These are phyloP conservation scores for Hypsibius dujardini DNA, from an alignment of 1,140 invertebrate genomes.

Conservation along the genomic window DNA sequence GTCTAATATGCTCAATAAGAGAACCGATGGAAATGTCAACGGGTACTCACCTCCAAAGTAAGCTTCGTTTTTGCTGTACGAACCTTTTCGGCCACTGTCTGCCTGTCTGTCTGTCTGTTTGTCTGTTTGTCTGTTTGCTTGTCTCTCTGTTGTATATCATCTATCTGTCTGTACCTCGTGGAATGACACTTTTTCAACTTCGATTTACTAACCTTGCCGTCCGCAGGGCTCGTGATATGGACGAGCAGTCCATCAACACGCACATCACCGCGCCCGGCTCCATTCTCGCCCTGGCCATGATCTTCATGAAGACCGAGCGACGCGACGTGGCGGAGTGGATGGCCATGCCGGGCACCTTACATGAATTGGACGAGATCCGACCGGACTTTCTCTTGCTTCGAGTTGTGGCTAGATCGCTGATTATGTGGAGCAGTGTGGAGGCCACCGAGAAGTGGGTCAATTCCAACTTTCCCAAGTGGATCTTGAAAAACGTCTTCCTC, in stretches of 20 bases:
- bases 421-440: slow-evolving; percentile 31
- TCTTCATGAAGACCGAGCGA: slow-evolving; percentile 59
- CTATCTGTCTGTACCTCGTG: too few species aligned
- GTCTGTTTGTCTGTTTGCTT: too few species aligned
- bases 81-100: too few species aligned
- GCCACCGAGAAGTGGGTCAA: slow-evolving; percentile 30
- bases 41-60: background rate
- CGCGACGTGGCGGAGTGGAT: slow-evolving; percentile 80
- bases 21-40: background rate
- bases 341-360: slow-evolving; percentile 67
- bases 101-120: too few species aligned
- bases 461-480: slow-evolving; percentile 28
- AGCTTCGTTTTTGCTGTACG: too few species aligned
- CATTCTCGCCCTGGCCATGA: slow-evolving; percentile 74
- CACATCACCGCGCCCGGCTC: slow-evolving; percentile 88
- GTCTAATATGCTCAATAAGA: background rate
- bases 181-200: too few species aligned
- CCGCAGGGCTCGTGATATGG: too few species aligned
- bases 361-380: slow-evolving; percentile 72
- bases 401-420: slow-evolving; percentile 25
- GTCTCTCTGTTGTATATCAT: too few species aligned
- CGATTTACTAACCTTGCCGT: background rate
- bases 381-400: slow-evolving; percentile 77
- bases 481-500: background rate
- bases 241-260: slow-evolving; percentile 80